Base-by-base conservation (phyloP, 2,797 vertebrate genomes). In the Melanotaenia parkinsoni region DNA sequence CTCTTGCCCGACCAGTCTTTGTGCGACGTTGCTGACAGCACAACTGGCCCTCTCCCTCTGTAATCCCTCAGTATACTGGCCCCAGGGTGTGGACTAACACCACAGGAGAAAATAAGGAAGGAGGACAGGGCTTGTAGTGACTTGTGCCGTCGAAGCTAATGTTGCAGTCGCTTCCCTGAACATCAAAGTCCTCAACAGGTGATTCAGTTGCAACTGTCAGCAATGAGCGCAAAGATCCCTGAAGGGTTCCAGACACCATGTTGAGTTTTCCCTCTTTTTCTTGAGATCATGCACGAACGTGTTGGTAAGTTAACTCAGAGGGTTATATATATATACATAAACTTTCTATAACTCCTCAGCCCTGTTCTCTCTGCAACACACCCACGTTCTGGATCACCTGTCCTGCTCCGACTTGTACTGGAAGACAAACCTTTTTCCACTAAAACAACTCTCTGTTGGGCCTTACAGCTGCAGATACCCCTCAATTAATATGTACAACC, bases 1-100 rank as follows among this genome's bases (percentile, higher is more conserved):
- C 74, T 76, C 67, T 70, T 28, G 43, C 50, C 58, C 66, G 63
- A 32, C 54, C 26, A 1, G 24, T 30, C 64, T 65, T 79, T 77
- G 58, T 79, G 51, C 59, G 64, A 50, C 40, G 11, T 67, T 61
- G 38, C 33, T 56, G 32, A 66, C 6, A 45, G 40, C 58, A 56
- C 12, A 54, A 45, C 61, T 59, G 22, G 11, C 54, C 71, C 40
- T 68, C 70, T 61, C 43, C 35, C 26, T 45, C 76, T 35, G 3
- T 87, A 87, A 91, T 89, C 86, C 85, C 47, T 60, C 3, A 5
- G 66, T 59, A 66, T 40, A 82, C 81, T 89, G 87, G 78, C 90
- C 84, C 75, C 3, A 58, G 88, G 93, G 93, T 81, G 89, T 89
- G 92, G 90, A 88, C 91, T 81, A 86, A 78, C 76, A 83, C 67